Evolutionary conservation across 92 coral and sea anemone species (phyloP), one percentile per base, ranked within the genome.

Genomic region (Isaurus tuberculatus): DNA sequence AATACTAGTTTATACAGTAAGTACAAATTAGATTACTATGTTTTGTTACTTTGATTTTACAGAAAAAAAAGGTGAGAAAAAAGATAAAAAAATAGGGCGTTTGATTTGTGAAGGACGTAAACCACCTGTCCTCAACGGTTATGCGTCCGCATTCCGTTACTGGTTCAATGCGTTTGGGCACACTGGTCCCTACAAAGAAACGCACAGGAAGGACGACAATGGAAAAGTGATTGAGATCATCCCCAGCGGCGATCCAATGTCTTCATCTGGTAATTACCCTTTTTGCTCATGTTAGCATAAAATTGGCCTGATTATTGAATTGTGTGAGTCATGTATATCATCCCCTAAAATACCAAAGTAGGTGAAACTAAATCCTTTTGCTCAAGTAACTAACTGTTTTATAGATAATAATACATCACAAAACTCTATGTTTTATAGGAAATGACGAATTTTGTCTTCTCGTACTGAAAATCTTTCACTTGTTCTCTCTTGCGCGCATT

Each of bases 231-330:
- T 83, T 7, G 32, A 28, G 46, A 70, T 83, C 27, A 70, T 51
- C n/a, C 86, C 60, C 25, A 73, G 40, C 34, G 65, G 86, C 44
- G 28, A 81, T 65, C 86, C 86, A 22, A 81, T 81, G 86, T 33
- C 64, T 29, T 83, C 79, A 5, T 27, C 68, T 29, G 79, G 68
- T 53, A 44, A 46, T 64, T 61, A 61, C 68, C 19, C 68, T 61
- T 61, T 61, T 61, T 61, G 63, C 63, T 53, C 27, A 53, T 19
- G 63, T 53, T 53, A 17, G 63, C 27, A 53, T 19, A n/a, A 53
- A 53, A 3, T 16, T 53, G 63, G 63, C 26, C 63, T 53, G 27
- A 17, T 53, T 53, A 53, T 53, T 53, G 63, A 19, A 53, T 16
- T 53, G 63, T 53, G 63, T 53, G 63, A 53, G 63, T 53, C 26